A percentile compares a stretch with the other conserved stretches of the same genome.
phyloP scores from a whole-genome alignment of 2,888 invertebrate species.

The Athetis lepigone region DNA sequence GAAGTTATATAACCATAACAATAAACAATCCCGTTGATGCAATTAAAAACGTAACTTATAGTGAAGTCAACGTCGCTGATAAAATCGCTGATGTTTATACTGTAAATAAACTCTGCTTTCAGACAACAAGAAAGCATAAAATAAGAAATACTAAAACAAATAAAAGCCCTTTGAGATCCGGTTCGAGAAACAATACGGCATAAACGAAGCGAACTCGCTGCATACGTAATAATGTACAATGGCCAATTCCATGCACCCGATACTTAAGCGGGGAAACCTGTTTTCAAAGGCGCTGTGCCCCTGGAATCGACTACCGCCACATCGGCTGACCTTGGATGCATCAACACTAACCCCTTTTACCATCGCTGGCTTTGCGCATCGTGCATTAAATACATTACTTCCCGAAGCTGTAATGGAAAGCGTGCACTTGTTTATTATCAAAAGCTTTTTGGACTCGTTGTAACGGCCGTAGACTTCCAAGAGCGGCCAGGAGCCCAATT shows the following conservation, averaged over 20 bases:
- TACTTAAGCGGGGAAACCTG: conserved; percentile 74
- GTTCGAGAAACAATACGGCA: conserved; percentile 69
- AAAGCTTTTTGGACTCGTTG: conserved; percentile 14
- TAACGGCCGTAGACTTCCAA: conserved; percentile 22
- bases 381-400: conserved; percentile 40
- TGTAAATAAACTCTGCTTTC: conserved; percentile 32
- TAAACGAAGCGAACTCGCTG: conserved; percentile 61
- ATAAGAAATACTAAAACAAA: conserved; percentile 47
- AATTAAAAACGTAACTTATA: conserved; percentile 35
- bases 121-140: conserved; percentile 51
- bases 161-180: conserved; percentile 53
- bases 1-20: conserved; percentile 13
- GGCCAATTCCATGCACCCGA: conserved; percentile 66
- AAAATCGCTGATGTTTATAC: conserved; percentile 36
- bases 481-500: too few relatives aligned
- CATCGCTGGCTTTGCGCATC: conserved; percentile 37
- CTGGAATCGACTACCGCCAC: conserved; percentile 51
- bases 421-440: conserved; percentile 22
- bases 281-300: conserved; percentile 67
- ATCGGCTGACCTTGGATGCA: conserved; percentile 62
- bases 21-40: conserved; percentile 27
- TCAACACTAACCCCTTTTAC: conserved; percentile 37
- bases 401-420: conserved; percentile 60
- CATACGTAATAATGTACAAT: conserved; percentile 71
- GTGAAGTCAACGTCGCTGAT: conserved; percentile 39